phyloP scores from a whole-genome alignment of 2,797 vertebrate genomes.

The Linurgus olivaceus region DNA sequence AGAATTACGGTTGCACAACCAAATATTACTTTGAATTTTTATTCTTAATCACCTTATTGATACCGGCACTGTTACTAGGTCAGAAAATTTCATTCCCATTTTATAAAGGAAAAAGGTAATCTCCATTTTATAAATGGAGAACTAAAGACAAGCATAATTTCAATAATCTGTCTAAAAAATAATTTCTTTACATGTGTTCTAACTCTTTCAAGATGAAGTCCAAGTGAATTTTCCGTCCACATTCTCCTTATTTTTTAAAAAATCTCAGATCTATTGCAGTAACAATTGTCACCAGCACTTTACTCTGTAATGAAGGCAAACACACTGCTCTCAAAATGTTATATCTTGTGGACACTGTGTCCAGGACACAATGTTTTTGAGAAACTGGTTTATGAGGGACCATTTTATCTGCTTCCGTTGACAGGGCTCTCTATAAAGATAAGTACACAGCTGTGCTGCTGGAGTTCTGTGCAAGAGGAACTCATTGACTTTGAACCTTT shows the following conservation, averaged over 20 bases:
- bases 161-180: not conserved
- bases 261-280: not conserved
- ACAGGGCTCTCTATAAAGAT: not conserved
- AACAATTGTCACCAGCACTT: not conserved
- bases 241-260: not conserved
- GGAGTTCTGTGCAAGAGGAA: not conserved
- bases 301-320: not conserved
- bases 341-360: not conserved
- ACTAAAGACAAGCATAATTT: not conserved
- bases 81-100: not conserved
- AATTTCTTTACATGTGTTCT: not conserved
- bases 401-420: not conserved
- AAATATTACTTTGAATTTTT: not conserved
- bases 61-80: not conserved
- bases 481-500: conserved; percentile 48
- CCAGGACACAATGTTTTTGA: not conserved
- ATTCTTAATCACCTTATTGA: not conserved
- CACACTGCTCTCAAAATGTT: not conserved
- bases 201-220: not conserved
- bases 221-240: not conserved
- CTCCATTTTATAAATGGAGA: not conserved
- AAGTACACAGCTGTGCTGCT: not conserved
- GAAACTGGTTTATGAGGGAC: not conserved
- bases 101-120: not conserved
- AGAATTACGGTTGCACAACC: not conserved